Evolutionary conservation across 2,888 invertebrate genomes (phyloP).

Genomic region (Amphimallon solstitiale): DNA sequence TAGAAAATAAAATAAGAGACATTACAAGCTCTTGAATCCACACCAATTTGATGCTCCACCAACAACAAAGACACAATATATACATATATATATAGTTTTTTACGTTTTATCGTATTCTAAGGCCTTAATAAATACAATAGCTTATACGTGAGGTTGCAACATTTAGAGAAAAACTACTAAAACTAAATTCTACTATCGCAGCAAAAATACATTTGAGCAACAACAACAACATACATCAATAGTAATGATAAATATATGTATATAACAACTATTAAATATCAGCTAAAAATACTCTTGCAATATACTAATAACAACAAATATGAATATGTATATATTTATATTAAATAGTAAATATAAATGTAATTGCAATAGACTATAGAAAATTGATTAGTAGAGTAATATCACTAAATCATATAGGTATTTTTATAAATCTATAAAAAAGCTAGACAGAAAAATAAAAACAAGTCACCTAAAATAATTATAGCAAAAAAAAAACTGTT

Average conservation of each 20-base stretch:
- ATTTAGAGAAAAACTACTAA: constrained; percentile 19
- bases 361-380: too few species aligned
- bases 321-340: not conserved
- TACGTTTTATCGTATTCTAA: constrained; percentile 32
- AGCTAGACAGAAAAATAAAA: too few species aligned
- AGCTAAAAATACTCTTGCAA: constrained; percentile 33
- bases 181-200: constrained; percentile 25
- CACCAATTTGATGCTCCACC: constrained; percentile 17
- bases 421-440: too few species aligned
- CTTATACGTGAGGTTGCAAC: constrained; percentile 22
- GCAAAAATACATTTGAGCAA: constrained; percentile 20
- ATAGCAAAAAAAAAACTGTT: too few species aligned
- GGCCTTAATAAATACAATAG: constrained; percentile 32
- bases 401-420: too few species aligned
- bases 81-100: too few species aligned
- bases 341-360: too few species aligned
- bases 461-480: too few species aligned
- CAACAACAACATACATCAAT: constrained; percentile 36
- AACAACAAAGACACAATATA: constrained; percentile 18
- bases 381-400: too few species aligned
- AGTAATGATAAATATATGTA: constrained; percentile 11
- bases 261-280: constrained; percentile 38
- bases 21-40: constrained; percentile 1
- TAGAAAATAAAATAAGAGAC: constrained; percentile 1
- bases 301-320: not conserved